Evolutionary conservation across 1,140 invertebrate species (phyloP), one percentile per base, ranked within the genome.

Genomic region (Drosophila triauraria): DNA sequence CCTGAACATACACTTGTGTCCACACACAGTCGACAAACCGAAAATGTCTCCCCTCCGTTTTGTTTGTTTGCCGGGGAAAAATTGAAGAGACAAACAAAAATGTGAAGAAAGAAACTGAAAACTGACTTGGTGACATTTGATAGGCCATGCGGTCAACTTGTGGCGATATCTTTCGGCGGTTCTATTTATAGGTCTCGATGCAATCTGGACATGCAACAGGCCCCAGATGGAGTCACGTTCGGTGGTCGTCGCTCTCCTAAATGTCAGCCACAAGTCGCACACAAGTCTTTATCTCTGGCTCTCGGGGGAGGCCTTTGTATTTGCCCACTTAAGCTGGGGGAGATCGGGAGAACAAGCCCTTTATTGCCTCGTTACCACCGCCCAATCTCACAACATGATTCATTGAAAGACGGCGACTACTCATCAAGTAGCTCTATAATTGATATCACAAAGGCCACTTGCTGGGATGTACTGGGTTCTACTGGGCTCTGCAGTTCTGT

Each of bases 1-100:
- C 84, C 80, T 88, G 80, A 42, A 47, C 63, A 56, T 58, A 63
- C 80, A 85, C 83, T 87, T 87, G 83, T 84, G 80, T 83, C 84
- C 79, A 87, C 60, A 78, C 78, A 87, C 60, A 78, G 67, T 20
- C 51, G 17, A 56, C 56, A 79, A 63, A 53, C 60, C 51, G 69
- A 82, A 76, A 86, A 88, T 83, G 50, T 88, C 82, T 78, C 71
- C 78, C 44, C 47, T 32, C 50, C 69, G 63, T 62, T 63, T 71
- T 62, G 60, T 64, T 72, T 74, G 51, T 72, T 60, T 74, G 68
- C 32, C 68, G 44, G 51, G 10, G 51, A 20, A 4, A 48, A 80
- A 56, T 69, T 65, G 58, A 70, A 70, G 53, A 70, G 50, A 54
- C 70, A 76, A 68, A 81, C 61, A 67, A 59, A 59, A 38, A 60